A percentile compares a stretch with the other conserved stretches of the same genome.
Conservation (phyloP, 1,140 invertebrate genomes). For the Nasonia longicornis region DNA sequence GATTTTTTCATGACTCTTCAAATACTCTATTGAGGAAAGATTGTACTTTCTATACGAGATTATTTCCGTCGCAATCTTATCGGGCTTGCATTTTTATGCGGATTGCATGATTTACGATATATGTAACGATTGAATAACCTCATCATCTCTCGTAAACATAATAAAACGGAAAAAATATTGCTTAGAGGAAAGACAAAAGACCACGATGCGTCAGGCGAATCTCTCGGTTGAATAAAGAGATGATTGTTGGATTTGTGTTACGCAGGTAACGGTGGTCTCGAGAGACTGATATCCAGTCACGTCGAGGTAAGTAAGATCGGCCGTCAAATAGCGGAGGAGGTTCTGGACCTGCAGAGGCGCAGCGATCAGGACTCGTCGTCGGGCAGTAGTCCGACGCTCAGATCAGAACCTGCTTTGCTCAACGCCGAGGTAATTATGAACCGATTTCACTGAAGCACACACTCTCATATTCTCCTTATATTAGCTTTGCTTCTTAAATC, state of each 20-base stretch:
- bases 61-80: too few species aligned
- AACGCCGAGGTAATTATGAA: slow-evolving; percentile 59
- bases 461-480: background rate
- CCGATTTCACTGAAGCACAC: background rate
- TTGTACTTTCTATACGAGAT: too few species aligned
- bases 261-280: slow-evolving; percentile 72
- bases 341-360: slow-evolving; percentile 72
- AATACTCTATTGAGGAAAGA: too few species aligned
- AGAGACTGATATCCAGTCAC: slow-evolving; percentile 78
- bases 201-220: too few species aligned
- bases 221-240: too few species aligned
- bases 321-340: slow-evolving; percentile 81
- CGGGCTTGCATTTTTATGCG: too few species aligned
- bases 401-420: slow-evolving; percentile 56
- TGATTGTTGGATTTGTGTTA: background rate
- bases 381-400: slow-evolving; percentile 67
- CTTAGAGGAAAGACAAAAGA: too few species aligned
- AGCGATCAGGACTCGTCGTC: slow-evolving; percentile 68
- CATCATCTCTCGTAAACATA: too few species aligned
- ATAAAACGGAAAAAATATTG: too few species aligned
- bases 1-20: background rate
- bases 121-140: too few species aligned
- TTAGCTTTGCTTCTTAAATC: background rate
- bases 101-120: too few species aligned
- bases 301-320: slow-evolving; percentile 86